Percentiles rank a stretch among this genome's conserved stretches.
Conservation (phyloP, 2,888 invertebrate genomes). For the Perizoma flavofasciatum region DNA sequence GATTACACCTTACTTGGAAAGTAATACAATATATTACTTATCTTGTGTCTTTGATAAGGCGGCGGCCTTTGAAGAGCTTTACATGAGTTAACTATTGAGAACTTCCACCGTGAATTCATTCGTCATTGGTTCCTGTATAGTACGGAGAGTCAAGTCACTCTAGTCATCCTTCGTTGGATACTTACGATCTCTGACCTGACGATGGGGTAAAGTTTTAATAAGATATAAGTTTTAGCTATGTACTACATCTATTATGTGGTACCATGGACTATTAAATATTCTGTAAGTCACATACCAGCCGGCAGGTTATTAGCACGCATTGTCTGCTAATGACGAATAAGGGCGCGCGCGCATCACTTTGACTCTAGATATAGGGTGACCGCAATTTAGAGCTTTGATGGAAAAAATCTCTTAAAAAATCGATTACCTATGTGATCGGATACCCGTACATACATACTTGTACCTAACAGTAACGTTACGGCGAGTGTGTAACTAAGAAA, state of each 20-base stretch:
- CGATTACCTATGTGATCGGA: no score
- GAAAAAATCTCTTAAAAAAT: not conserved
- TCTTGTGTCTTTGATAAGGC: constrained; percentile 34
- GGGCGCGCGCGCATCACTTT: constrained; percentile 19
- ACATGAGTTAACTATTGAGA: no score
- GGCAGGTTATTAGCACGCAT: constrained; percentile 75
- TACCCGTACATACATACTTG: no score
- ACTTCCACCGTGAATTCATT: no score
- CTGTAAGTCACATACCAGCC: constrained; percentile 48
- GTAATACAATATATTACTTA: constrained; percentile 38
- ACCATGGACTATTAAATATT: constrained; percentile 13
- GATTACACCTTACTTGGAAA: constrained; percentile 36
- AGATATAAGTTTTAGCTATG: no score
- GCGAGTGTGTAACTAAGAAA: no score
- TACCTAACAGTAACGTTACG: no score
- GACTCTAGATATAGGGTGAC: constrained; percentile 13
- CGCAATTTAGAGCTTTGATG: not conserved
- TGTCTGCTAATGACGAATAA: constrained; percentile 50
- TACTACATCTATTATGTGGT: constrained; percentile 3
- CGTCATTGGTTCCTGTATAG: no score
- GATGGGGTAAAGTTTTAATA: no score
- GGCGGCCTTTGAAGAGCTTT: constrained; percentile 28
- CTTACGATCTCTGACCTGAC: no score
- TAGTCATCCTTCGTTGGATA: no score
- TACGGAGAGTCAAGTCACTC: not conserved